Evolutionary conservation across 1,140 invertebrate species (phyloP), one percentile per base, ranked within the genome.

Genomic region (Glomeris maerens): DNA sequence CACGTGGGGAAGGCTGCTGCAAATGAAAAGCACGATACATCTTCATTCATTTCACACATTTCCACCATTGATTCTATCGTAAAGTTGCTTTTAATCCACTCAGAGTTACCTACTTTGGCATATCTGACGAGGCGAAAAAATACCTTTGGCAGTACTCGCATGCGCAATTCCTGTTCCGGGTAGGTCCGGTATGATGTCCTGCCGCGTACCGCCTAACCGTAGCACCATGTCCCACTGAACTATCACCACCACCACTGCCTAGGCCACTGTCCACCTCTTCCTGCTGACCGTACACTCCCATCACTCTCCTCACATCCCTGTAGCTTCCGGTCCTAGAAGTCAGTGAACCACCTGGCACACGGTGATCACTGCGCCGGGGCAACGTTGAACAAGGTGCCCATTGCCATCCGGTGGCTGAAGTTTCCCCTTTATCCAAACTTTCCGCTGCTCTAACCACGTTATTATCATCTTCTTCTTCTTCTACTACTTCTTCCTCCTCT

Each of bases 121-220:
- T 36, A 10, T 36, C 17, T 36, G 17, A 10, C 31, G 31, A 22
- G 14, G 17, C 25, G 49, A 22, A 21, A 36, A 51, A 74, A 63
- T 77, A 72, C 47, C 70, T 68, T 31, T 72, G 68, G 56, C 81
- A 84, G 58, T 79, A 79, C 44, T 80, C 76, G 63, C 81, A 84
- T 0, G 68, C 65, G 59, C 81, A 84, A 45, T 76, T 72, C 0
- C 80, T 79, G 68, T 84, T 84, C 61, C 81, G 80, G 10, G 79
- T 75, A 2, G 81, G 81, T 10, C 81, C 81, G 1, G 83, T 71
- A 60, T 84, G 81, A 62, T 81, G 79, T 0, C 80, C 80, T 0
- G 80, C 5, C 25, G 5, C 17, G 31, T 13, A 10, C 10, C 17
- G 10, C 31, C 31, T 17, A 13, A 36, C 31, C 31, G 31, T 17